Evolutionary conservation across 2,888 invertebrate species (phyloP).

Genomic region (Thysanoteuthis rhombus): DNA sequence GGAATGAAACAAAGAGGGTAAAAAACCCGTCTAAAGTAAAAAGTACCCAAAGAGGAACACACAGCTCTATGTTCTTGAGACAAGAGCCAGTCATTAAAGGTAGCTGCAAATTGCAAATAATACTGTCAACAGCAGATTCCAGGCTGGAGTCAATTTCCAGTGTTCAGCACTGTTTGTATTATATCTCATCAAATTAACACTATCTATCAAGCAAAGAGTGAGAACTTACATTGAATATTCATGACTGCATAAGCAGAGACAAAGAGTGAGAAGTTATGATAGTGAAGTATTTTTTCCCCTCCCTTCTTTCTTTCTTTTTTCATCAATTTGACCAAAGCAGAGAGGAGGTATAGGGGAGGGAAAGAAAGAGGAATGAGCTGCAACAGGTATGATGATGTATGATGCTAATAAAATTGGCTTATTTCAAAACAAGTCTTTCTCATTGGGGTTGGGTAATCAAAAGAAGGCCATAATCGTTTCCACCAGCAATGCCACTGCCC

Average conservation of each 20-base stretch:
- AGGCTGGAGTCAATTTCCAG: background rate
- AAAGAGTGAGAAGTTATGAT: background rate
- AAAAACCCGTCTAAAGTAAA: too few relatives aligned
- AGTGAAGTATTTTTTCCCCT: background rate
- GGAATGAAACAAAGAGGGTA: background rate
- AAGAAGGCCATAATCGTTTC: background rate
- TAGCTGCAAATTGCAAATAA: background rate
- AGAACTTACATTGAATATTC: background rate
- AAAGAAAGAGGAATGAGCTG: background rate
- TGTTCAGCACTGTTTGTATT: background rate
- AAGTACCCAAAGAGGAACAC: too few relatives aligned
- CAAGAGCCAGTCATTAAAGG: background rate
- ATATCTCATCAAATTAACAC: background rate
- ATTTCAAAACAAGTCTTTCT: background rate
- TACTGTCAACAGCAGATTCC: background rate
- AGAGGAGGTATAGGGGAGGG: too few relatives aligned
- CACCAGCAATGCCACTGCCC: background rate
- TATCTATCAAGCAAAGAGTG: background rate
- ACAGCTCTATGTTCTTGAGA: background rate
- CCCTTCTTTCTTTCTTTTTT: background rate
- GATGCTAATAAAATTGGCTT: background rate
- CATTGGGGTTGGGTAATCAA: background rate
- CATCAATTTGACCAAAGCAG: background rate
- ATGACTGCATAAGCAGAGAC: background rate
- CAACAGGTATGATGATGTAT: slow-evolving; percentile 12